Evolutionary conservation across 2,113 vertebrate species (phyloP).

Genomic region (Mugil cephalus): DNA sequence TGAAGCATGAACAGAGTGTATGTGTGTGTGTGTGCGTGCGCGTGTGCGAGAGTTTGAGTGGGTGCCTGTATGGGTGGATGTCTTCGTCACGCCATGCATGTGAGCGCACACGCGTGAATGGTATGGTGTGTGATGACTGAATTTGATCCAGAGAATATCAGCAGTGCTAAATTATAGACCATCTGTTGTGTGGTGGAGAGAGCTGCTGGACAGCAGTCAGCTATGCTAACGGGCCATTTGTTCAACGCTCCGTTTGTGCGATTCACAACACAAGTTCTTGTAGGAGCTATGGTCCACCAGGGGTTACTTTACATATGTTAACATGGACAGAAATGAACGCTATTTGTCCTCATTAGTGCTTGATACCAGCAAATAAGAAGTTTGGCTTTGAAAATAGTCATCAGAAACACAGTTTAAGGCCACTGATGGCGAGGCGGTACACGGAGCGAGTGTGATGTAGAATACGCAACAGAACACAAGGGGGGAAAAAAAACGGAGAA

Average conservation of each 20-base stretch:
- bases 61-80: constrained; percentile 23
- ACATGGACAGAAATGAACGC: constrained; percentile 21
- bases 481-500: constrained; percentile 9
- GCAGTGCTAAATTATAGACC: constrained; percentile 60
- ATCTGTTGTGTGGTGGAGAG: constrained; percentile 70
- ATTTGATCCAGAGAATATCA: constrained; percentile 67
- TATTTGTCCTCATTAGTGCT: constrained; percentile 26
- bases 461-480: constrained; percentile 11
- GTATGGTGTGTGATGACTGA: constrained; percentile 48
- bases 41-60: background rate
- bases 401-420: constrained; percentile 7
- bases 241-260: constrained; percentile 59
- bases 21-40: constrained; percentile 1
- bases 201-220: constrained; percentile 69
- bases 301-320: constrained; percentile 57
- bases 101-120: constrained; percentile 34
- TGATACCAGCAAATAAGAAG: constrained; percentile 30
- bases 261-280: constrained; percentile 35
- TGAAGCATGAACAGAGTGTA: constrained; percentile 32
- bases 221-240: constrained; percentile 72
- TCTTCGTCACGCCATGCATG: constrained; percentile 38
- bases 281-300: constrained; percentile 37
- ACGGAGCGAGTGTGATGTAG: background rate
- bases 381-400: constrained; percentile 20
- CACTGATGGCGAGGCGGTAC: background rate